These are phyloP conservation scores for Melierax canorus DNA, from an alignment of 2,113 vertebrate genomes.

Conservation along the genomic window DNA sequence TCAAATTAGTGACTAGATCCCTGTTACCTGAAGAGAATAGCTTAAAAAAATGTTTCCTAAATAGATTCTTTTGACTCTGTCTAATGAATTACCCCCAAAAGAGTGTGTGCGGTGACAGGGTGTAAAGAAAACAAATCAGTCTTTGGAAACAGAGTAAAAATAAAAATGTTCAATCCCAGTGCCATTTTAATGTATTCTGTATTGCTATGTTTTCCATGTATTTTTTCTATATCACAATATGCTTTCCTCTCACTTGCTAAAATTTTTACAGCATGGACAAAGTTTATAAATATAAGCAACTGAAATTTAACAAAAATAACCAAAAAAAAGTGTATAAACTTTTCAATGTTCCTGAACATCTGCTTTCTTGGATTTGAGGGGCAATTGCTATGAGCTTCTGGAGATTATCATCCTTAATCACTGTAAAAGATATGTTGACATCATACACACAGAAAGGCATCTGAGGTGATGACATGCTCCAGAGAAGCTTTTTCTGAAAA, in stretches of 20 bases:
- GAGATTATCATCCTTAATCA: not conserved
- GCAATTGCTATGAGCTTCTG: not conserved
- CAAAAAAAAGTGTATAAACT: not conserved
- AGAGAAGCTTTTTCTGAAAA: not conserved
- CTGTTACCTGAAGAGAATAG: not conserved
- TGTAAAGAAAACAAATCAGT: not conserved
- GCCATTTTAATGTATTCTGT: not conserved
- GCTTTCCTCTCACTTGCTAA: not conserved
- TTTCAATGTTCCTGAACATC: not conserved
- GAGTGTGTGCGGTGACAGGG: accelerated
- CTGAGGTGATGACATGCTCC: not conserved
- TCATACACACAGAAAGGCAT: not conserved
- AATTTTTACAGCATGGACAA: not conserved
- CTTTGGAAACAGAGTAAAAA: not conserved
- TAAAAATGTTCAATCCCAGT: not conserved
- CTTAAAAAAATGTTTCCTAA: not conserved
- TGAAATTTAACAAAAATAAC: not conserved
- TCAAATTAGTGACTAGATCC: not conserved
- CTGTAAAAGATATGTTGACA: not conserved
- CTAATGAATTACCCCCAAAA: not conserved
- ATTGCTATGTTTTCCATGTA: not conserved
- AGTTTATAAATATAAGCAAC: not conserved
- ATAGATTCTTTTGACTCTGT: not conserved
- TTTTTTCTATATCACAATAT: not conserved
- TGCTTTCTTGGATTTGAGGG: not conserved